Evolutionary conservation across 1,140 invertebrate species (phyloP).

Genomic region (Cecropterus lyciades): DNA sequence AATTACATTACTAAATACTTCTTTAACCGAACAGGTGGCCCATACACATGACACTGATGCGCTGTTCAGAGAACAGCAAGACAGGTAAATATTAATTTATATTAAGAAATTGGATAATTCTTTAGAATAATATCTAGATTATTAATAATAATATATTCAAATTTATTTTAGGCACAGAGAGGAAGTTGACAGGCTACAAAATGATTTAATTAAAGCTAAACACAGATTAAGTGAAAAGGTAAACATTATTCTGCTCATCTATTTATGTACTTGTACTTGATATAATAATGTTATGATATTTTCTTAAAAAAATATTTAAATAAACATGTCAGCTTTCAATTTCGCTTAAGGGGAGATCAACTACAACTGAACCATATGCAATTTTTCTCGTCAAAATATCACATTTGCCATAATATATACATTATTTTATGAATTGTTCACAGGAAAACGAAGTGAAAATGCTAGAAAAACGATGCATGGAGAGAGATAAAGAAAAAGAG

Average conservation of each 20-base stretch:
- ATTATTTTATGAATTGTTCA: too few species aligned
- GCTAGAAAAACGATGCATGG: conserved; percentile 80
- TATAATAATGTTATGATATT: neutral
- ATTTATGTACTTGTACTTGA: too few species aligned
- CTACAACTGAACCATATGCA: too few species aligned
- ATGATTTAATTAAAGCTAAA: conserved; percentile 75
- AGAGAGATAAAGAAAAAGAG: conserved; percentile 83
- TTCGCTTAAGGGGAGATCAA: too few species aligned
- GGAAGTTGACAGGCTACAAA: conserved; percentile 77
- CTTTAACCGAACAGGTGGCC: conserved; percentile 68
- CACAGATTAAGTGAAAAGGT: conserved; percentile 78
- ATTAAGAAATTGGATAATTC: too few species aligned
- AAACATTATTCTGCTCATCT: conserved; percentile 33
- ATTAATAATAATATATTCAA: conserved; percentile 1
- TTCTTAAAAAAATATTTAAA: too few species aligned
- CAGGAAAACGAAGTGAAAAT: conserved; percentile 83
- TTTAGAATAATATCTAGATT: too few species aligned
- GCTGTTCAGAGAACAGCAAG: conserved; percentile 80
- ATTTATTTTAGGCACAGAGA: conserved; percentile 75
- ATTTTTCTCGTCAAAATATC: too few species aligned
- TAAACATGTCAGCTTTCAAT: too few species aligned
- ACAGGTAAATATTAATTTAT: conserved; percentile 64
- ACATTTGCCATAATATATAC: too few species aligned
- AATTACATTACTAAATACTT: neutral
- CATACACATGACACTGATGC: conserved; percentile 76